Evolutionary conservation across 2,888 invertebrate species (phyloP), one percentile per base, ranked within the genome.

Genomic region (Ennomos erosarius): DNA sequence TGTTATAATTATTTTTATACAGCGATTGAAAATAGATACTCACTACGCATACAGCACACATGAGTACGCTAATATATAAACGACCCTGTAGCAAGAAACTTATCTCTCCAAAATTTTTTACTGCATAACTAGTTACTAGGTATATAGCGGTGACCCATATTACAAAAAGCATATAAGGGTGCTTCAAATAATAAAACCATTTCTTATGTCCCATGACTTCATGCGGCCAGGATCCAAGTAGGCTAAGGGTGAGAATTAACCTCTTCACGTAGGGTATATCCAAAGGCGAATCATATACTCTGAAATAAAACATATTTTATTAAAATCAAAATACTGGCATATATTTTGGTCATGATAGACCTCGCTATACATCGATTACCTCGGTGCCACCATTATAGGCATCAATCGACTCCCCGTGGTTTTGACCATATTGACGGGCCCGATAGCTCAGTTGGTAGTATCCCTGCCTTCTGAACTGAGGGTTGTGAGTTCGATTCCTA

Each of bases 211-310:
- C 50, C 13, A 51, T 16, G 1, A 42, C 1, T 9, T 42, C 42
- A n/a, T 12, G n/a, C 8, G 50, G 40, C 50, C 50, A 51, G 5
- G 42, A 34, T 10, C 50, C 50, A 10, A 51, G 0, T 1, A 16
- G 10, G 35, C 8, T 42, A 10, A 51, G 36, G 8, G 42, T 35
- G 10, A 42, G 34, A 10, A 34, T 35, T 9, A 51, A 35, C 16
- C n/a, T 42, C 35, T 51, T 51, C n/a, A 51, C n/a, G n/a, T 51
- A 51, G 3, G 50, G 42, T 35, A 43, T 43, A 13, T 51, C 50
- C 26, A 42, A 13, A 9, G 26, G 10, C 1, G 42, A 36, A 6
- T 6, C 10, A 10, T 51, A 9, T 11, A 11, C 10, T n/a, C 49
- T 49, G 39, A 40, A 49, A 49, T 34, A 49, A 33, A 48, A 16